Percentiles rank a stretch among this genome's conserved stretches.
phyloP scores from a whole-genome alignment of 2,888 invertebrate species.

The Elegia similella region DNA sequence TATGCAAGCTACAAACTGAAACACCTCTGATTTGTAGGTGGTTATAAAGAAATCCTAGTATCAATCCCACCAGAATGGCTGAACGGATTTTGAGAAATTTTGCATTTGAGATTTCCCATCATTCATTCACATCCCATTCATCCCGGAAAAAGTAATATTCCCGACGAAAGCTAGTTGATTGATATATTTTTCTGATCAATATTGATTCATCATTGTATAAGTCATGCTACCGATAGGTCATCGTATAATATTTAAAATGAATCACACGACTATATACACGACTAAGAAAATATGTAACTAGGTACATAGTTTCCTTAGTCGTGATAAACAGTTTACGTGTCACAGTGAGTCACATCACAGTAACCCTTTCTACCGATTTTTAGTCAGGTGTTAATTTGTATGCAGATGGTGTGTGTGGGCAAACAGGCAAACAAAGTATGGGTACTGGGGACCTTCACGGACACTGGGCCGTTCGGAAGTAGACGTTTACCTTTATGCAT shows the following conservation, averaged over 20 bases:
- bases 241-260: slow-evolving; percentile 10
- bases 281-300: no score
- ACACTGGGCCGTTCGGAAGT: not conserved
- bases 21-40: no score
- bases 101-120: no score
- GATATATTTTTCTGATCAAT: not conserved
- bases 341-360: slow-evolving; percentile 6
- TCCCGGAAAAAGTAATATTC: no score
- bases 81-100: no score
- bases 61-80: no score
- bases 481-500: not conserved
- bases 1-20: no score
- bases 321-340: not conserved
- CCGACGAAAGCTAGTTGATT: no score
- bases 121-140: no score
- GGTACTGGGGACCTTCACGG: not conserved
- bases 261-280: no score
- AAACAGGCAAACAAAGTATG: slow-evolving; percentile 14
- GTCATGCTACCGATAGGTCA: not conserved
- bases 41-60: no score
- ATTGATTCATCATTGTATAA: not conserved
- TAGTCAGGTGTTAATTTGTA: slow-evolving; percentile 17
- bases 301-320: slow-evolving; percentile 1
- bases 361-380: slow-evolving; percentile 17
- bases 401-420: slow-evolving; percentile 12